phyloP scores from a whole-genome alignment of 2,888 invertebrate genomes.

The Melieria picta region DNA sequence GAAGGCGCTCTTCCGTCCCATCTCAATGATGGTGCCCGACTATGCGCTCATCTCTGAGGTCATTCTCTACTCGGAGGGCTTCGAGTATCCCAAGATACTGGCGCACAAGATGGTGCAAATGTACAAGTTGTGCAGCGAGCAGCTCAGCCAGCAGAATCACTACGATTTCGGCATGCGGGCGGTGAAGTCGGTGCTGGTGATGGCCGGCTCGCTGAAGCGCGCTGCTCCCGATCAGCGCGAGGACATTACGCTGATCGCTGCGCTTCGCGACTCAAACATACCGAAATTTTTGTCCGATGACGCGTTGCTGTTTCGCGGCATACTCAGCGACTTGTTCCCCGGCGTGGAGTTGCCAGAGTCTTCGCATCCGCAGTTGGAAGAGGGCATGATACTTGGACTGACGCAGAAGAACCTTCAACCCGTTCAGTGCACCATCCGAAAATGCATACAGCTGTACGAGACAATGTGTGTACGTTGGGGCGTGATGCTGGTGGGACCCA shows the following conservation, averaged over 20 bases:
- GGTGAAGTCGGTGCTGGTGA: conserved; percentile 90
- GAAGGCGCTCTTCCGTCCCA: conserved; percentile 86
- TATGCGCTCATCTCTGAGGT: conserved; percentile 91
- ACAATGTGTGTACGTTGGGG: conserved; percentile 93
- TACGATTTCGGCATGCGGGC: conserved; percentile 95
- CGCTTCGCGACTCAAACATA: conserved; percentile 87
- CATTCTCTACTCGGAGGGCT: conserved; percentile 92
- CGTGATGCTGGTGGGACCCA: conserved; percentile 91
- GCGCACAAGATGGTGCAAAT: conserved; percentile 93
- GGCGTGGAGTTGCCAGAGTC: conserved; percentile 81
- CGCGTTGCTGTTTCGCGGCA: conserved; percentile 84
- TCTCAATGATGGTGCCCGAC: conserved; percentile 93
- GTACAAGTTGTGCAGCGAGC: conserved; percentile 92
- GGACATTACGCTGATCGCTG: conserved; percentile 84
- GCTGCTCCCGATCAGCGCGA: conserved; percentile 86
- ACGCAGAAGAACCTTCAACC: conserved; percentile 73
- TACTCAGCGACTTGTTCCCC: conserved; percentile 90
- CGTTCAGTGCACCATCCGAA: conserved; percentile 65
- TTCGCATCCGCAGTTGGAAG: conserved; percentile 81
- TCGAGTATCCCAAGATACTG: conserved; percentile 86
- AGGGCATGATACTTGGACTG: conserved; percentile 70
- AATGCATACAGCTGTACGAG: conserved; percentile 83
- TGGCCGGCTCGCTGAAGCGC: conserved; percentile 90
- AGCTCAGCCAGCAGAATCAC: conserved; percentile 90
- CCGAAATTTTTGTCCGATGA: conserved; percentile 91